Evolutionary conservation across 2,888 invertebrate species (phyloP).

Genomic region (Ennomos quercinarius): DNA sequence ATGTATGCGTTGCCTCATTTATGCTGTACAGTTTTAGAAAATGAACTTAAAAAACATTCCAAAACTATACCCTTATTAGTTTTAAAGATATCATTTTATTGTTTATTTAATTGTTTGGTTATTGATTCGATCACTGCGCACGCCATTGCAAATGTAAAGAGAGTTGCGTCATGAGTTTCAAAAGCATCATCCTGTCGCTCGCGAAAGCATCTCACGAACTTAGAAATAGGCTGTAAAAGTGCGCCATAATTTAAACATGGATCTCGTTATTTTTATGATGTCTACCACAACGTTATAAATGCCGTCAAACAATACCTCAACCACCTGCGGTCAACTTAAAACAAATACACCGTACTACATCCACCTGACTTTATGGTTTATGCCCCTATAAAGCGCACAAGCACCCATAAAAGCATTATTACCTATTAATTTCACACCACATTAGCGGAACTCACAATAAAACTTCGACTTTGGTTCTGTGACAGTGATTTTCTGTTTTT

Average conservation of each 20-base stretch:
- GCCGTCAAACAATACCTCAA: constrained; percentile 54
- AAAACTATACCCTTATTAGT: too few species aligned
- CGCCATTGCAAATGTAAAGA: too few species aligned
- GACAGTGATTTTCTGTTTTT: constrained; percentile 78
- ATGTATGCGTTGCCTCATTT: too few species aligned
- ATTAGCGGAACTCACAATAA: constrained; percentile 85
- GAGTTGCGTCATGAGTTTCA: not conserved
- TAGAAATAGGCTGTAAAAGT: constrained; percentile 31
- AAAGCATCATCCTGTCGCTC: constrained; percentile 18
- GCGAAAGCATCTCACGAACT: constrained; percentile 19
- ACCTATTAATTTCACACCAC: constrained; percentile 86
- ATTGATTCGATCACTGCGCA: too few species aligned
- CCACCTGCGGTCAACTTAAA: constrained; percentile 74
- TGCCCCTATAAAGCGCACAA: constrained; percentile 78
- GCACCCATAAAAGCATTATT: constrained; percentile 84
- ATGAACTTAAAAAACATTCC: too few species aligned
- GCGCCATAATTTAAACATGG: constrained; percentile 33
- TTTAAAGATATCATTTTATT: too few species aligned
- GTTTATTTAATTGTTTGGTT: too few species aligned
- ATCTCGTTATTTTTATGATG: constrained; percentile 35
- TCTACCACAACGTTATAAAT: constrained; percentile 50
- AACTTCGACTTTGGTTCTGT: constrained; percentile 79
- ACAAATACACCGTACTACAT: constrained; percentile 71
- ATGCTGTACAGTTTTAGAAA: too few species aligned
- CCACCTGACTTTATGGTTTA: constrained; percentile 82